A percentile compares a stretch with the other conserved stretches of the same genome.
Evolutionary conservation across 2,888 invertebrate species (phyloP).

Genomic region (Calliopum simillimum): DNA sequence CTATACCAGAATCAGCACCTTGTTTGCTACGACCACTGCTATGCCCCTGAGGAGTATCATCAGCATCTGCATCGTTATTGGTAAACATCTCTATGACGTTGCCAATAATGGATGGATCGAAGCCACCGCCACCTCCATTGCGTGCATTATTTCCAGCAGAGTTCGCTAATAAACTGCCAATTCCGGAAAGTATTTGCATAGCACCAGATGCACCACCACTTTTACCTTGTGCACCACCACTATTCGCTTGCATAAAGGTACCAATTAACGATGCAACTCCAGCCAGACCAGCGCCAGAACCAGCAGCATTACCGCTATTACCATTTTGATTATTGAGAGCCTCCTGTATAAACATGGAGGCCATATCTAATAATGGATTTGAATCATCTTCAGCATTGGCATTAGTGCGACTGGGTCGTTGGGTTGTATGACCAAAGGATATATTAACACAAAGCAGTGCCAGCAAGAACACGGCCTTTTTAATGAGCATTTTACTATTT

Average conservation of each 20-base stretch:
- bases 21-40: slow-evolving; percentile 38
- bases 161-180: slow-evolving; percentile 63
- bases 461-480: slow-evolving; percentile 56
- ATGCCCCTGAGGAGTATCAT: slow-evolving; percentile 44
- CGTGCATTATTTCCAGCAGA: slow-evolving; percentile 57
- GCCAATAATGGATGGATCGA: slow-evolving; percentile 72
- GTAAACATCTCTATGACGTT: slow-evolving; percentile 72
- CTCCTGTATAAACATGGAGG: slow-evolving; percentile 76
- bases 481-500: slow-evolving; percentile 52
- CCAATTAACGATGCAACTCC: slow-evolving; percentile 76
- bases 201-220: slow-evolving; percentile 57
- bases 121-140: slow-evolving; percentile 59
- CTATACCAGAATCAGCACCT: slow-evolving; percentile 67
- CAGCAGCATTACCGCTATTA: slow-evolving; percentile 61
- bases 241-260: slow-evolving; percentile 76
- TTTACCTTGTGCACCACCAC: slow-evolving; percentile 63
- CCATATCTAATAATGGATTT: slow-evolving; percentile 77
- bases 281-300: slow-evolving; percentile 69
- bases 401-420: slow-evolving; percentile 61
- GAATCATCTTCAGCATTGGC: slow-evolving; percentile 69
- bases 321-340: slow-evolving; percentile 66
- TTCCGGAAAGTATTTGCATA: slow-evolving; percentile 65
- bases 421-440: slow-evolving; percentile 56
- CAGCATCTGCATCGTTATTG: slow-evolving; percentile 51
- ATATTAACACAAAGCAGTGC: slow-evolving; percentile 59